A percentile compares a stretch with the other conserved stretches of the same genome.
Conservation (phyloP, 2,888 invertebrate genomes). For the Ceratothoa steindachneri region DNA sequence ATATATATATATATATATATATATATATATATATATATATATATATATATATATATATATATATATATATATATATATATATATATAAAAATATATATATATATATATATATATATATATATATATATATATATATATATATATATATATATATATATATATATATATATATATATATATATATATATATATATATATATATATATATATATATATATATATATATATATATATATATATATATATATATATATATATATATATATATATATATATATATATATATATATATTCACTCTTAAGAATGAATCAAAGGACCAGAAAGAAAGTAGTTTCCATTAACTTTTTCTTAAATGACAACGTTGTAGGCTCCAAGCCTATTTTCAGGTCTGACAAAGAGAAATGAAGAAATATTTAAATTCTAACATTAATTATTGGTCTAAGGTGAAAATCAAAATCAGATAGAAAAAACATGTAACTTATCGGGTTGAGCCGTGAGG, state of each 20-base stretch:
- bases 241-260: not conserved
- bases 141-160: not conserved
- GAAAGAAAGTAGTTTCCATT: too few relatives aligned
- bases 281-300: too few relatives aligned
- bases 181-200: conserved; percentile 19
- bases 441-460: too few relatives aligned
- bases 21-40: not conserved
- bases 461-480: too few relatives aligned
- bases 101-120: not conserved
- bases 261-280: not conserved
- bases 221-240: conserved; percentile 12
- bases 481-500: too few relatives aligned
- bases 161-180: not conserved
- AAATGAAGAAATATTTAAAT: too few relatives aligned
- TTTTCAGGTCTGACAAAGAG: too few relatives aligned
- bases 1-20: not conserved
- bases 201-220: conserved; percentile 24
- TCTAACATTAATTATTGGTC: too few relatives aligned
- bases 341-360: too few relatives aligned
- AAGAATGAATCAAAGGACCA: too few relatives aligned
- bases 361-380: too few relatives aligned
- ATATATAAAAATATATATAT: conserved; percentile 16
- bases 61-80: conserved; percentile 24
- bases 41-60: conserved; percentile 10
- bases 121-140: not conserved